Evolutionary conservation across 2,113 vertebrate species (phyloP).

Genomic region (Microtus ochrogaster): DNA sequence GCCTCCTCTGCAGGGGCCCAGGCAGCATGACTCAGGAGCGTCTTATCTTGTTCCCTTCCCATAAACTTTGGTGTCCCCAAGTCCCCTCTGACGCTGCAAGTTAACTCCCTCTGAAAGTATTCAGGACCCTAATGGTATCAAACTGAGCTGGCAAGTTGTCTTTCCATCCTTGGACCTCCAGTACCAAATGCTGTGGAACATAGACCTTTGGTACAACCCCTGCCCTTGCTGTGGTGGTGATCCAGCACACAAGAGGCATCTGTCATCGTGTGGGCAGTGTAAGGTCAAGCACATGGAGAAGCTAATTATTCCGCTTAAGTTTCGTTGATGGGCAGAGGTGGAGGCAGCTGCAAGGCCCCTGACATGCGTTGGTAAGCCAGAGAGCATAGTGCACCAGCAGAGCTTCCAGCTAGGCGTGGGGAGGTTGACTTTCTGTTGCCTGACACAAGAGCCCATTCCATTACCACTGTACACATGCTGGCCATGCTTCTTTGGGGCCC

Average conservation of each 20-base stretch:
- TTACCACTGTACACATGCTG: neutral
- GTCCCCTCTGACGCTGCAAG: slow-evolving; percentile 59
- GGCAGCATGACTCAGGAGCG: neutral
- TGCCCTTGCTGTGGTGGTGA: neutral
- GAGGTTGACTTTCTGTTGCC: neutral
- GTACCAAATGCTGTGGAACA: neutral
- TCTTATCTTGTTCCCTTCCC: neutral
- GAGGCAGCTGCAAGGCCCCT: neutral
- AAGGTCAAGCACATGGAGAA: slow-evolving; percentile 52
- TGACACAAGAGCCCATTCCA: neutral
- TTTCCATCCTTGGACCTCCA: neutral
- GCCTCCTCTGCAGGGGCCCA: neutral
- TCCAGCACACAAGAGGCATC: neutral
- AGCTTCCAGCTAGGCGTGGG: neutral
- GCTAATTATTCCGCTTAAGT: neutral
- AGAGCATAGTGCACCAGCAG: neutral
- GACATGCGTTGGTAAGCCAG: neutral
- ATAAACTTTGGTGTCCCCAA: slow-evolving; percentile 44
- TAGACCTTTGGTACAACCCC: neutral
- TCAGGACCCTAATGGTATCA: slow-evolving; percentile 16
- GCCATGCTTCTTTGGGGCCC: slow-evolving; percentile 6
- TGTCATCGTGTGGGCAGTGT: accelerated
- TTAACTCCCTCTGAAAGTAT: slow-evolving; percentile 3
- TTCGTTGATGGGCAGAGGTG: slow-evolving; percentile 61
- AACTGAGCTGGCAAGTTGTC: slow-evolving; percentile 21